Percentiles rank a stretch among this genome's conserved stretches.
phyloP scores from a whole-genome alignment of 2,888 invertebrate genomes.

The Gastrophysa polygoni region DNA sequence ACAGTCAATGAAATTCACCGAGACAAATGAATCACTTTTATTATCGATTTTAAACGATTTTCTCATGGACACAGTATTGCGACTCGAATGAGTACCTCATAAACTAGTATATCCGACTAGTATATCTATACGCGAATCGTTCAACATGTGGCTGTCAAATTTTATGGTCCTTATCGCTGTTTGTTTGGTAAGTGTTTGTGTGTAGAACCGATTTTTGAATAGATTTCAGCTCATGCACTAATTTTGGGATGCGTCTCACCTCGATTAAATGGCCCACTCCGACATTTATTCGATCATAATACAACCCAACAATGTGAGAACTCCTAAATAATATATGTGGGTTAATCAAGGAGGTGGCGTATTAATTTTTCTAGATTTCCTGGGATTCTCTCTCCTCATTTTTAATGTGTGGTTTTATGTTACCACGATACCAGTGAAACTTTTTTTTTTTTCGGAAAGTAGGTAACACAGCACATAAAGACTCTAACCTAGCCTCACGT shows the following conservation, averaged over 20 bases:
- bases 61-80: background rate
- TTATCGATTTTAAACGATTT: slow-evolving; percentile 1
- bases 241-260: background rate
- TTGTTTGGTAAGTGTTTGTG: slow-evolving; percentile 38
- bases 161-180: slow-evolving; percentile 38
- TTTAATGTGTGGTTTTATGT: too few species aligned
- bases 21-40: slow-evolving; percentile 1
- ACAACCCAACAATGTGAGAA: too few species aligned
- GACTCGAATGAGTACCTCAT: background rate
- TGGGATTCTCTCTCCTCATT: too few species aligned
- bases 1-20: slow-evolving; percentile 7
- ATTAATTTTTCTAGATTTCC: too few species aligned
- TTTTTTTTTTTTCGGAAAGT: too few species aligned
- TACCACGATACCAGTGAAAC: too few species aligned
- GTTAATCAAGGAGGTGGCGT: too few species aligned
- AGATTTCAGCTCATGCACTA: background rate
- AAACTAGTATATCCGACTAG: slow-evolving; percentile 4
- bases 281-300: too few species aligned
- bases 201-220: background rate
- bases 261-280: too few species aligned
- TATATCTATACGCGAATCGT: slow-evolving; percentile 21
- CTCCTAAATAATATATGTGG: too few species aligned
- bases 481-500: too few species aligned
- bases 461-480: too few species aligned
- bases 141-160: slow-evolving; percentile 37